These are phyloP conservation scores for Xestia c-nigrum DNA, from an alignment of 2,888 invertebrate genomes.

Conservation along the genomic window DNA sequence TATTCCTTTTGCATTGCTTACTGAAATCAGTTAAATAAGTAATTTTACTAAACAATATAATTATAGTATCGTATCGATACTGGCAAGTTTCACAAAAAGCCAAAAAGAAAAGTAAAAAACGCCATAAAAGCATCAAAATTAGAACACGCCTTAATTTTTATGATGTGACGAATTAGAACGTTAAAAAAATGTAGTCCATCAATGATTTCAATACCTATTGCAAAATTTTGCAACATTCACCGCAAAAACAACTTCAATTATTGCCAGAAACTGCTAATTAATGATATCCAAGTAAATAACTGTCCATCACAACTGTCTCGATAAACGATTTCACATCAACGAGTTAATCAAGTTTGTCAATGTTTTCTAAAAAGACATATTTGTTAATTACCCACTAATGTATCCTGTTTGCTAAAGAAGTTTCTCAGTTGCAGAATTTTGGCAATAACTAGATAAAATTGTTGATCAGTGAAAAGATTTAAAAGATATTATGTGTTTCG, in stretches of 20 bases:
- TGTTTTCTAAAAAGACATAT: slow-evolving; percentile 55
- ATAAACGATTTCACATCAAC: slow-evolving; percentile 57
- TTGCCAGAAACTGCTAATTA: slow-evolving; percentile 18
- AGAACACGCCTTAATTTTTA: neutral
- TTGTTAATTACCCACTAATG: slow-evolving; percentile 43
- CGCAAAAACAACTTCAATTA: neutral
- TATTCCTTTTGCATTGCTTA: neutral
- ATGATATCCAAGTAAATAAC: slow-evolving; percentile 40
- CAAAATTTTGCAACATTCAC: slow-evolving; percentile 5
- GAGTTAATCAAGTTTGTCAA: slow-evolving; percentile 47
- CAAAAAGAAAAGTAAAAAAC: neutral
- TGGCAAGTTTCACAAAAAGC: neutral
- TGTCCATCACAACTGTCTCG: slow-evolving; percentile 33
- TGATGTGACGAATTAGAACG: neutral
- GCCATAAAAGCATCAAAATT: neutral
- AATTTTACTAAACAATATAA: neutral
- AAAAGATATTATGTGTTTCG: slow-evolving; percentile 32
- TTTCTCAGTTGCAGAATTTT: slow-evolving; percentile 50
- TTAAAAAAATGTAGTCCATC: slow-evolving; percentile 9
- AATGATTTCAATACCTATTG: slow-evolving; percentile 1
- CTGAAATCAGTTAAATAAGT: neutral
- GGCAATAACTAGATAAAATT: slow-evolving; percentile 38
- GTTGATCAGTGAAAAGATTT: slow-evolving; percentile 18
- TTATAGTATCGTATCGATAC: neutral
- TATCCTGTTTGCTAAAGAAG: slow-evolving; percentile 60